phyloP scores from a whole-genome alignment of 2,888 invertebrate genomes.

The Augiades crinisus region DNA sequence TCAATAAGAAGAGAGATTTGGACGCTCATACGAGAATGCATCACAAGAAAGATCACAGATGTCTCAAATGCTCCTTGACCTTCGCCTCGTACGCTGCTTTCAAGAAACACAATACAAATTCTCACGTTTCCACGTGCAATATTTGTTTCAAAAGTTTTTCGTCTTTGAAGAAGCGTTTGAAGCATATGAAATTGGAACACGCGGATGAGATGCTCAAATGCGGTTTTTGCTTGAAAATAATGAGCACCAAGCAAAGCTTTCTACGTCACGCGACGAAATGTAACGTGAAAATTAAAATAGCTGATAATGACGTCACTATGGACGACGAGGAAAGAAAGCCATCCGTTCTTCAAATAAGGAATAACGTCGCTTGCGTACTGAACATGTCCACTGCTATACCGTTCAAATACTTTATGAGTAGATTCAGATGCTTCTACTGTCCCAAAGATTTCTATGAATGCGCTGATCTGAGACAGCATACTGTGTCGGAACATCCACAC shows the following conservation, averaged over 20 bases:
- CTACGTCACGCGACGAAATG: conserved; percentile 49
- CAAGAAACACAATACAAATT: conserved; percentile 49
- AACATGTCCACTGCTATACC: conserved; percentile 65
- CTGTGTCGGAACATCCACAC: conserved; percentile 51
- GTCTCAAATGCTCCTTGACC: conserved; percentile 46
- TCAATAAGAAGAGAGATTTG: conserved; percentile 56
- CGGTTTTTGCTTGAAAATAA: conserved; percentile 51
- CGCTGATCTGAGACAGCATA: conserved; percentile 56
- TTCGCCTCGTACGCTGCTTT: conserved; percentile 46
- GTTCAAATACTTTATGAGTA: conserved; percentile 60
- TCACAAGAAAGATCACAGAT: conserved; percentile 51
- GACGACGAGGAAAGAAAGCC: conserved; percentile 43
- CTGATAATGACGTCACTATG: conserved; percentile 19
- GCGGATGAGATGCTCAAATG: conserved; percentile 45
- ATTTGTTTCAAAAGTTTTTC: conserved; percentile 57
- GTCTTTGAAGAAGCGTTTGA: conserved; percentile 46
- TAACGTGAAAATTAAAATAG: conserved; percentile 14
- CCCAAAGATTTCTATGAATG: conserved; percentile 57
- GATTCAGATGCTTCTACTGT: conserved; percentile 67
- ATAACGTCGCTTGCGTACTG: conserved; percentile 53
- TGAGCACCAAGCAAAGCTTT: conserved; percentile 54
- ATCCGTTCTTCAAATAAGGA: conserved; percentile 48
- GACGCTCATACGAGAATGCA: conserved; percentile 48
- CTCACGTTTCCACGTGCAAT: conserved; percentile 57
- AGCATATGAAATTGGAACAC: conserved; percentile 59